Base-by-base conservation (phyloP, 2,888 invertebrate species). In the Epinotia nisella region DNA sequence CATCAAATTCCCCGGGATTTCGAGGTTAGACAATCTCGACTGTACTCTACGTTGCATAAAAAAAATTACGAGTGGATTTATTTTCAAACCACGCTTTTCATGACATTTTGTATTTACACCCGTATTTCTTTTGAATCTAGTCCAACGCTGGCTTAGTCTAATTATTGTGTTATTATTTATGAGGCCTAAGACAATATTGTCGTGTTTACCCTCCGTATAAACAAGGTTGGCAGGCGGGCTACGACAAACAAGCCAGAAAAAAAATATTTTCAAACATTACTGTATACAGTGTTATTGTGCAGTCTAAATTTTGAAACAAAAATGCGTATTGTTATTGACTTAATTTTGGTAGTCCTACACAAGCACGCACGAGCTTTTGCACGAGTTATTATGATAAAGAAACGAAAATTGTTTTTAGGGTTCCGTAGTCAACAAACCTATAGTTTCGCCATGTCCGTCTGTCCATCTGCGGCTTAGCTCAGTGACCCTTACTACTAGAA, bases 141-240 rank as follows among this genome's bases (percentile, higher is more conserved):
- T 78, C 82, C 81, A 71, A 76, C 79, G 66, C 41, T 62, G 59
- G 75, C 78, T 75, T 75, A 76, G 76, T 77, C 81, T 87, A 87
- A 89, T 88, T 73, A 73, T 69, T 87, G 85, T 85, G 84, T 86
- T 87, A 87, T 86, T 88, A 89, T 89, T 89, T 88, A 89, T 86
- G 83, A 80, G 76, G 78, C 78, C 78, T 80, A 79, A 78, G 80
- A 81, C 83, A 84, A 82, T 82, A 83, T 79, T 82, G 83, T 82
- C 83, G 80, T 84, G 82, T 82, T 85, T 82, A 78, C 76, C 79
- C 78, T 77, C 78, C 78, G 79, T 79, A 76, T 80, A 83, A 85
- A 84, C 81, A 78, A 78, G 81, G 79, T 80, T 81, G 76, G 75
- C 77, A 71, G 75, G 75, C 77, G 74, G 74, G 74, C 80, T 79